Conservation (phyloP, 35 echinoderm and acorn worm genomes). For the Hemicentrotus pulcherrimus region DNA sequence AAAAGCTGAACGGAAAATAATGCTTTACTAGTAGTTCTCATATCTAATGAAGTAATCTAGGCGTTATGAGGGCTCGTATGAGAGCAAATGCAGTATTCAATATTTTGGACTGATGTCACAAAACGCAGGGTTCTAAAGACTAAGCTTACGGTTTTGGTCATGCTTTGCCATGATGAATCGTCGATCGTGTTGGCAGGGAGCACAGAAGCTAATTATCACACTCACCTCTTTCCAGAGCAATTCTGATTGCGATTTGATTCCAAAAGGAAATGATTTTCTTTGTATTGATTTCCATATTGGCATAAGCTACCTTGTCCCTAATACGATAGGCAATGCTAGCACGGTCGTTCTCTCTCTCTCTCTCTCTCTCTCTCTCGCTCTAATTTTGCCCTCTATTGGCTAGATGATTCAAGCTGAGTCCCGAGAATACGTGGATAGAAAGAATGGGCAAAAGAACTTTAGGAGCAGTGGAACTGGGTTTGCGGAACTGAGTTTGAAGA, state of each 20-base stretch:
- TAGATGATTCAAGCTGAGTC: neutral
- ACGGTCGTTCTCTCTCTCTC: neutral
- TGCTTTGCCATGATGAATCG: neutral
- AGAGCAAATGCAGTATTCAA: neutral
- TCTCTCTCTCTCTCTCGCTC: neutral
- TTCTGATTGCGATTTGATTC: constrained; percentile 45
- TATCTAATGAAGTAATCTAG: neutral
- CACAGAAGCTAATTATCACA: neutral
- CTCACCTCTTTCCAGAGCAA: neutral
- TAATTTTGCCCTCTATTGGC: neutral
- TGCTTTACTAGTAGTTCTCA: neutral
- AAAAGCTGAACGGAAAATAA: neutral
- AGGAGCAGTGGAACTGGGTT: neutral
- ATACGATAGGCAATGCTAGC: neutral
- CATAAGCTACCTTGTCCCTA: neutral
- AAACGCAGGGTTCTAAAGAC: neutral
- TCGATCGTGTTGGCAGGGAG: neutral
- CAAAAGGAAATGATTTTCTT: constrained; percentile 54
- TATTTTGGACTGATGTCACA: neutral
- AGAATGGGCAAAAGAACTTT: neutral
- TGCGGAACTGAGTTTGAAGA: too few relatives aligned
- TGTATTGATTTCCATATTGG: constrained; percentile 56
- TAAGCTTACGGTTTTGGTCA: neutral
- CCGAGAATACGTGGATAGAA: neutral
- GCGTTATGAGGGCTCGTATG: neutral